phyloP scores from a whole-genome alignment of 2,888 invertebrate genomes.

The Bellardia bayeri region DNA sequence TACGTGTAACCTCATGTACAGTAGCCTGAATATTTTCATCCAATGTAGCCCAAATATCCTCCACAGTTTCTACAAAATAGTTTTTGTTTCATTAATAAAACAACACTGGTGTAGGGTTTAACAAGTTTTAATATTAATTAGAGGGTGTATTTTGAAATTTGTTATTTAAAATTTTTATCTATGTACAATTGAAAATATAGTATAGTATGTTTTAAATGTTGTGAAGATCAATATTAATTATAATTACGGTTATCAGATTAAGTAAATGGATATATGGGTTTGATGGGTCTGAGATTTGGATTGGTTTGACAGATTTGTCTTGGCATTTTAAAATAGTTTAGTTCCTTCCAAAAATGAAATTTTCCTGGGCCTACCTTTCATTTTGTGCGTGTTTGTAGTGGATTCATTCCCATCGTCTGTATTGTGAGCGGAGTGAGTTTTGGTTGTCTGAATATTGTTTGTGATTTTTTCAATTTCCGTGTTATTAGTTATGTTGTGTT shows the following conservation, averaged over 20 bases:
- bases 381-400: constrained; percentile 82
- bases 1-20: constrained; percentile 78
- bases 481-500: neutral
- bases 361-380: constrained; percentile 89
- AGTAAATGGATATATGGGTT: constrained; percentile 13
- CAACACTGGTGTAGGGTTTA: constrained; percentile 71
- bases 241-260: neutral
- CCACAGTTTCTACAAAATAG: constrained; percentile 79
- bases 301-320: constrained; percentile 40
- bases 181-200: constrained; percentile 15
- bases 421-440: constrained; percentile 21
- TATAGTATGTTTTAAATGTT: constrained; percentile 43
- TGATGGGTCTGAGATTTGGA: constrained; percentile 66
- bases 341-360: constrained; percentile 91
- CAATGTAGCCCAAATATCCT: constrained; percentile 83
- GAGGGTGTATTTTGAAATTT: constrained; percentile 25
- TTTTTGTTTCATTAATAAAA: constrained; percentile 61
- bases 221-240: constrained; percentile 42
- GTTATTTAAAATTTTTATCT: constrained; percentile 38
- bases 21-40: constrained; percentile 83
- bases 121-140: constrained; percentile 52
- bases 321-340: constrained; percentile 82
- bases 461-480: neutral
- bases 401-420: constrained; percentile 57
- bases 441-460: constrained; percentile 27